Evolutionary conservation across 2,113 vertebrate species (phyloP).

Genomic region (Peromyscus californicus): DNA sequence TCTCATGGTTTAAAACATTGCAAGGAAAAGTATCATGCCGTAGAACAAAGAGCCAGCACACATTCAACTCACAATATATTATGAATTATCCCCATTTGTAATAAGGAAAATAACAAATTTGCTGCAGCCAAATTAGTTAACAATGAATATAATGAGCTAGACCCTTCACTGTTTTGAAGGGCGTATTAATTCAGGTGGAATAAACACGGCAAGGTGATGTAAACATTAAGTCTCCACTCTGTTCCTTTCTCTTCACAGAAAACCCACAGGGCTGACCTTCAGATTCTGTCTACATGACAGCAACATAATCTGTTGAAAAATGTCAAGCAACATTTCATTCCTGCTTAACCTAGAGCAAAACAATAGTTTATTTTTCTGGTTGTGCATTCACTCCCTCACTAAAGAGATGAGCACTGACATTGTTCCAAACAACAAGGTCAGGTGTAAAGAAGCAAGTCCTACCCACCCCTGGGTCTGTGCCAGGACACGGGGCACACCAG

Average conservation of each 20-base stretch:
- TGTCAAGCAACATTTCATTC: constrained; percentile 31
- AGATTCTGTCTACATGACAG: constrained; percentile 30
- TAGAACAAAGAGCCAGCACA: background rate
- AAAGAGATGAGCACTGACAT: background rate
- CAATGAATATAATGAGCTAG: background rate
- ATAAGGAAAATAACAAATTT: constrained; percentile 44
- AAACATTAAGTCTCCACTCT: background rate
- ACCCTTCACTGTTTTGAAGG: background rate
- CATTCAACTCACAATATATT: constrained; percentile 37
- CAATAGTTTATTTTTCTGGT: constrained; percentile 28
- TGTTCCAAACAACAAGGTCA: background rate
- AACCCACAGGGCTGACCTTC: constrained; percentile 51
- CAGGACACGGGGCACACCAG: background rate
- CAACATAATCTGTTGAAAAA: constrained; percentile 33
- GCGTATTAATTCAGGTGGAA: background rate
- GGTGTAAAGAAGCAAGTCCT: background rate
- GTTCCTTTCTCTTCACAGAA: background rate
- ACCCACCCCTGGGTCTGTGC: background rate
- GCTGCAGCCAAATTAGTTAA: constrained; percentile 15
- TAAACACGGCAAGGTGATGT: background rate
- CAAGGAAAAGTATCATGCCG: constrained; percentile 26
- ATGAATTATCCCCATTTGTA: constrained; percentile 54
- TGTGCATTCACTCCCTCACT: background rate
- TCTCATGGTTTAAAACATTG: constrained; percentile 26
- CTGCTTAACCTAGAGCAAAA: constrained; percentile 40